A percentile compares a stretch with the other conserved stretches of the same genome.
phyloP scores from a whole-genome alignment of 2,888 invertebrate genomes.

The Chamaedrilus cognettii region DNA sequence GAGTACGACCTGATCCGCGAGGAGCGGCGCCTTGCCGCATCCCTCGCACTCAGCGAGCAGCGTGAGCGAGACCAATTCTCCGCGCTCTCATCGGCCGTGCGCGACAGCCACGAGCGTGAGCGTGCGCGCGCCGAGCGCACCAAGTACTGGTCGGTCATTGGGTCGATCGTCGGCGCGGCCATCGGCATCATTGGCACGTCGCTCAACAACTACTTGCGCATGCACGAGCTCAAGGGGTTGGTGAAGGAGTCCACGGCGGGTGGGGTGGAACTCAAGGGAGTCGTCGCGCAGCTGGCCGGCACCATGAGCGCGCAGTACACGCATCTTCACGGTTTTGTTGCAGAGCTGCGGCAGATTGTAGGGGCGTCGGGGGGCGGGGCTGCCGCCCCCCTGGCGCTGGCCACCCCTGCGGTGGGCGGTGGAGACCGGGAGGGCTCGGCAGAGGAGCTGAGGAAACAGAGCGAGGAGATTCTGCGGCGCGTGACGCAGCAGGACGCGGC shows the following conservation, averaged over 20 bases:
- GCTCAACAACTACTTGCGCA: slow-evolving; percentile 69
- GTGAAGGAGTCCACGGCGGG: slow-evolving; percentile 59
- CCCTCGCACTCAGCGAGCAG: slow-evolving; percentile 71
- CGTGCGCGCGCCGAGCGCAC: slow-evolving; percentile 78
- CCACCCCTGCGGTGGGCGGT: neutral
- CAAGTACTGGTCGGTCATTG: slow-evolving; percentile 81
- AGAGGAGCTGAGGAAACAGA: slow-evolving; percentile 26
- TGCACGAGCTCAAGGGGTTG: slow-evolving; percentile 69
- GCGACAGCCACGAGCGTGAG: slow-evolving; percentile 82
- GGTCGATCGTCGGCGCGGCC: slow-evolving; percentile 69
- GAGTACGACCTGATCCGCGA: slow-evolving; percentile 61
- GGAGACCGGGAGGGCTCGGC: neutral
- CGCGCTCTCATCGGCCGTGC: slow-evolving; percentile 73
- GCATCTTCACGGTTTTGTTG: slow-evolving; percentile 35
- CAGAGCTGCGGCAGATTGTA: slow-evolving; percentile 29
- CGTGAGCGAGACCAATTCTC: slow-evolving; percentile 74
- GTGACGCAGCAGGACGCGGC: slow-evolving; percentile 44
- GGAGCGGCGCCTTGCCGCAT: slow-evolving; percentile 61
- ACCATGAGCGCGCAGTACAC: slow-evolving; percentile 35
- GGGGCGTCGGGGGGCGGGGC: neutral
- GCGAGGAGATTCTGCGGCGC: slow-evolving; percentile 25
- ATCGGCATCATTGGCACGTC: slow-evolving; percentile 71
- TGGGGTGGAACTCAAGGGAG: slow-evolving; percentile 27
- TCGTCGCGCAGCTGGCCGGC: slow-evolving; percentile 30
- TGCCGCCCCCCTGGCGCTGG: neutral